phyloP scores from a whole-genome alignment of 2,888 invertebrate species.

The Bursaphelenchus okinawaensis region DNA sequence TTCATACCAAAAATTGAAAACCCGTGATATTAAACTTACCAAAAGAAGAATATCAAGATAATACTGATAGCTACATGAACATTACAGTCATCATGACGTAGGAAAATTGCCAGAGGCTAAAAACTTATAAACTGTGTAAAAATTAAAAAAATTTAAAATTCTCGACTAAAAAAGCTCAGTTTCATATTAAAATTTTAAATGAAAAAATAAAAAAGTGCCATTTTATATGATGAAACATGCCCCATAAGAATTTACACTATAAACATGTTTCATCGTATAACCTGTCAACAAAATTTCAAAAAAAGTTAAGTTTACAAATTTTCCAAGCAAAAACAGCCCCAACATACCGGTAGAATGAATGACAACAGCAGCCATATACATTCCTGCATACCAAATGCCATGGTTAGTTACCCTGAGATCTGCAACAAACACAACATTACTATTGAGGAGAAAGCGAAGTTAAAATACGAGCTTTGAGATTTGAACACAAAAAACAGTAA shows the following conservation, averaged over 20 bases:
- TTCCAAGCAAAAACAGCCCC: no score
- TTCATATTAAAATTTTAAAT: no score
- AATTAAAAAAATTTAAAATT: not conserved
- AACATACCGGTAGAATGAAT: slow-evolving; percentile 7
- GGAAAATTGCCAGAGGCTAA: slow-evolving; percentile 9
- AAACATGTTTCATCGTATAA: no score
- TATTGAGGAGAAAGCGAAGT: not conserved
- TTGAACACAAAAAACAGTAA: not conserved
- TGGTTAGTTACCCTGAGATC: slow-evolving; percentile 2
- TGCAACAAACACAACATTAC: not conserved
- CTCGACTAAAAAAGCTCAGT: not conserved
- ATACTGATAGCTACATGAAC: slow-evolving; percentile 13
- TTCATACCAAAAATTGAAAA: no score
- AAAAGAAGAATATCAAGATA: slow-evolving; percentile 5
- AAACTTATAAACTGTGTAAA: not conserved
- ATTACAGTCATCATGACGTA: slow-evolving; percentile 2
- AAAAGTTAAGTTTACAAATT: no score
- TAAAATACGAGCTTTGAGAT: not conserved
- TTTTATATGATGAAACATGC: no score
- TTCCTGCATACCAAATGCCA: slow-evolving; percentile 9
- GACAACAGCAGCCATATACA: slow-evolving; percentile 6
- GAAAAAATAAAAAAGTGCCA: no score
- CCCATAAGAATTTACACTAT: no score
- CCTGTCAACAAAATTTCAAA: no score
- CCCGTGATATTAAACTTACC: no score